Conservation (phyloP, 2,888 invertebrate genomes). For the Lymantria dispar region DNA sequence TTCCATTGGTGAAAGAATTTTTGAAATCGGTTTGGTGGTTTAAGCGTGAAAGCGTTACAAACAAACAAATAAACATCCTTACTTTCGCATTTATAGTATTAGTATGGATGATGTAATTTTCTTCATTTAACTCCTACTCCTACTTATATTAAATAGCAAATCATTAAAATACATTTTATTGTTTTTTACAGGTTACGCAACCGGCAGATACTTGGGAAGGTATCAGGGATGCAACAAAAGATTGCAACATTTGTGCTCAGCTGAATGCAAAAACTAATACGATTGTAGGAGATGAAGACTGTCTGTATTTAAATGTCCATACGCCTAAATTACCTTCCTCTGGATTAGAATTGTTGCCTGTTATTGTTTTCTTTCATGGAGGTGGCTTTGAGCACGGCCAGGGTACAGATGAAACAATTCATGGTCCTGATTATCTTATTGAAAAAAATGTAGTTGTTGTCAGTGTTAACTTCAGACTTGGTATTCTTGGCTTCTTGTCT, state of each 20-base stretch:
- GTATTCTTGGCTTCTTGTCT: conserved; percentile 68
- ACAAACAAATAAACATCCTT: too few species aligned
- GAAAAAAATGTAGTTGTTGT: conserved; percentile 69
- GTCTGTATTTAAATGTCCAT: conserved; percentile 87
- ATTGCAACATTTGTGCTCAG: conserved; percentile 85
- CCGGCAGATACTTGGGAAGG: conserved; percentile 79
- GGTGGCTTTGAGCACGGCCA: conserved; percentile 72
- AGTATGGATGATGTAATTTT: too few species aligned
- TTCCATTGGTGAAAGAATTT: too few species aligned
- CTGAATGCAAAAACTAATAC: conserved; percentile 76
- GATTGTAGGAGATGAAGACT: conserved; percentile 83
- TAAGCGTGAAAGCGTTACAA: too few species aligned
- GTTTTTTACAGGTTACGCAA: conserved; percentile 54
- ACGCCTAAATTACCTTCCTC: conserved; percentile 71
- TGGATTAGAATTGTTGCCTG: conserved; percentile 44
- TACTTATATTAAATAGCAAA: too few species aligned
- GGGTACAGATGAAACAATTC: conserved; percentile 60
- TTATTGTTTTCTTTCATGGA: conserved; percentile 75
- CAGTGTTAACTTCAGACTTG: conserved; percentile 69
- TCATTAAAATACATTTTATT: too few species aligned
- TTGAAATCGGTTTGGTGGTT: too few species aligned
- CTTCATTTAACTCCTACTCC: too few species aligned
- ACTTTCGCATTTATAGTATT: too few species aligned
- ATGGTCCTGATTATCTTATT: conserved; percentile 70
- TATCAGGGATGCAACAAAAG: conserved; percentile 84